Evolutionary conservation across 1,140 invertebrate genomes (phyloP), one percentile per base, ranked within the genome.

Genomic region (Drosophila sturtevanti): DNA sequence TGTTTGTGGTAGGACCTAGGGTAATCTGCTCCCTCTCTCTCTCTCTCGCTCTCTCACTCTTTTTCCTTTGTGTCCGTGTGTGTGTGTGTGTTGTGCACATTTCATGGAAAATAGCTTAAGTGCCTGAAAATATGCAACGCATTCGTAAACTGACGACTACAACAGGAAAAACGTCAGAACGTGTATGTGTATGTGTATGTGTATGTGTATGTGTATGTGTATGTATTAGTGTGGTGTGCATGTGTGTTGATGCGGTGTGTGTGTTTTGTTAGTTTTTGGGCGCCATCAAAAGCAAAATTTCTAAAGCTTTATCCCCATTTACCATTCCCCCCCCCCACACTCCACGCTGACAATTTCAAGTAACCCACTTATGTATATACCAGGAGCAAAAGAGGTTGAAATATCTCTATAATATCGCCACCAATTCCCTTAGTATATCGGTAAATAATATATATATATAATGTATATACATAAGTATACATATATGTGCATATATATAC

Each of bases 121-220:
- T 87, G 82, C 82, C 82, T 87, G 72, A 68, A 87, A 87, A 87
- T 87, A 89, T 87, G 84, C 82, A 86, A 82, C 66, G 72, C 75
- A 86, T 78, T 69, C 74, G 67, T 75, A 62, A 63, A 56, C 41
- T 63, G 58, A 37, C 54, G 21, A 56, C 59, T 21, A 41, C 81
- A 63, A 73, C 61, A 62, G 44, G 44, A 41, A 41, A 58, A 11
- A 44, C 60, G 21, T 7, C 14, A 22, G 38, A 48, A 14, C 35
- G 52, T 54, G 27, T 31, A 31, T 37, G 37, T 14, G 38, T 70
- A 21, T 34, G 10, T 52, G 37, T 70, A 34, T 54, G 64, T 24
- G 24, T 34, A n/a, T 74, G 38, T 67, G 38, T 44, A 34, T 51
- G 58, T 63, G 41, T 71, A 22, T 35, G 11, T 52, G 11, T 52